Base-by-base conservation (phyloP, 1,140 invertebrate genomes). In the Hesperophylax magnus region DNA sequence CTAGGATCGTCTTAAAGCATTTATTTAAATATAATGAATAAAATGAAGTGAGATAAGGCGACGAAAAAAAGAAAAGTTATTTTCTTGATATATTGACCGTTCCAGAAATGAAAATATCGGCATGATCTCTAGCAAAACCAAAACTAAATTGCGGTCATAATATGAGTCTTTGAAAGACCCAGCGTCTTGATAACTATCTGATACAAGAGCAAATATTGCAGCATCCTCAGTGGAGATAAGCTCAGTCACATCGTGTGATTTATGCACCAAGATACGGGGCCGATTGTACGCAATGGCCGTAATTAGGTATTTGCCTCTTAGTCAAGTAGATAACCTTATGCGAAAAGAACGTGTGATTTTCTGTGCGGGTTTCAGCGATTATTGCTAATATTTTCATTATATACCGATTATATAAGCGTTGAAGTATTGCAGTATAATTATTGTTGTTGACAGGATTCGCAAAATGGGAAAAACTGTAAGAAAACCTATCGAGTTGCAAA, bases 161-260 rank as follows among this genome's bases (percentile, higher is more conserved):
- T 47, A 47, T 47, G 56, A 58, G 56, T 58, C n/a, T 22, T 18
- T 58, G 56, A 22, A 58, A 18, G 63, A 67, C n/a, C 8, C 31
- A 39, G 63, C 22, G 24, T 34, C 63, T 67, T 67, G 63, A 67
- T 67, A 67, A 67, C 34, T 18, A 67, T 67, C 63, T 34, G 34
- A 67, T 53, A 72, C 20, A 15, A 18, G 52, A 54, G 47, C 22
- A 72, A 72, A 72, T 52, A 72, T 54, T 54, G 69, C 69, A 72
- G 69, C 69, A 72, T 72, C 69, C 20, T 9, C 34, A 20, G 17
- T 18, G 6, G 6, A 72, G 69, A 72, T 72, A 72, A 72, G 69
- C 69, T 9, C 52, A 72, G 22, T 27, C 63, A 22, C 20, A 54
- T 14, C 52, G 9, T 47, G 22, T 72, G 69, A 72, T 72, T 72